Conservation (phyloP, 1,140 invertebrate species). For the Carposina sasakii region DNA sequence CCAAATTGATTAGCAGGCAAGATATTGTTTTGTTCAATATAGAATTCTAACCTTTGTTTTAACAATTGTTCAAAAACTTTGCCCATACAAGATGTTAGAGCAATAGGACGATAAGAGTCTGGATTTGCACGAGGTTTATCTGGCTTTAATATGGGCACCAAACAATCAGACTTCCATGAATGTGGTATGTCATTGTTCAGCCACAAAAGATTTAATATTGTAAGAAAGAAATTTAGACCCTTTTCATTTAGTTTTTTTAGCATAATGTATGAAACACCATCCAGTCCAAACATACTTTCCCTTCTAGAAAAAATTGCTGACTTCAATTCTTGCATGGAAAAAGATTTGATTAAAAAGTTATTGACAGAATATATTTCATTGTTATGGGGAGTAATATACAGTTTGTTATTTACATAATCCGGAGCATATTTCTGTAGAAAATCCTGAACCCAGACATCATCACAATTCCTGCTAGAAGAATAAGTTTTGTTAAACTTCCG, state of each 20-base stretch:
- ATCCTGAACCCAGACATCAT: background rate
- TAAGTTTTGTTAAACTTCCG: background rate
- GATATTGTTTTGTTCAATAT: constrained; percentile 14
- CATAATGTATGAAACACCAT: background rate
- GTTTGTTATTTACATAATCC: background rate
- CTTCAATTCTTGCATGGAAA: background rate
- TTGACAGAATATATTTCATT: background rate
- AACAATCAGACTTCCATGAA: constrained; percentile 6
- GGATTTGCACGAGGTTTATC: background rate
- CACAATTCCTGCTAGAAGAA: background rate
- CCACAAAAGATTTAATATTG: background rate
- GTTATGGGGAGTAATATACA: background rate
- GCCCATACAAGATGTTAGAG: constrained; percentile 19
- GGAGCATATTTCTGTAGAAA: no score
- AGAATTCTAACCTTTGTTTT: constrained; percentile 20
- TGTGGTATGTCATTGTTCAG: no score
- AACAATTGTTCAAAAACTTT: constrained; percentile 23
- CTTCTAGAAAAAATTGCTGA: background rate
- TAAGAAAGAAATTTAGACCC: background rate
- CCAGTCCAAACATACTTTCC: background rate
- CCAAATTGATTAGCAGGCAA: constrained; percentile 23
- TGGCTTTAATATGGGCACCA: constrained; percentile 8
- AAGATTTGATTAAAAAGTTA: background rate
- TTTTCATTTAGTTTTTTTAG: background rate
- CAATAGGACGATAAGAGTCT: constrained; percentile 16